Percentiles rank a stretch among this genome's conserved stretches.
These are phyloP conservation scores for Neoseiulus cucumeris DNA, from an alignment of 1,140 invertebrate species.

Conservation along the genomic window DNA sequence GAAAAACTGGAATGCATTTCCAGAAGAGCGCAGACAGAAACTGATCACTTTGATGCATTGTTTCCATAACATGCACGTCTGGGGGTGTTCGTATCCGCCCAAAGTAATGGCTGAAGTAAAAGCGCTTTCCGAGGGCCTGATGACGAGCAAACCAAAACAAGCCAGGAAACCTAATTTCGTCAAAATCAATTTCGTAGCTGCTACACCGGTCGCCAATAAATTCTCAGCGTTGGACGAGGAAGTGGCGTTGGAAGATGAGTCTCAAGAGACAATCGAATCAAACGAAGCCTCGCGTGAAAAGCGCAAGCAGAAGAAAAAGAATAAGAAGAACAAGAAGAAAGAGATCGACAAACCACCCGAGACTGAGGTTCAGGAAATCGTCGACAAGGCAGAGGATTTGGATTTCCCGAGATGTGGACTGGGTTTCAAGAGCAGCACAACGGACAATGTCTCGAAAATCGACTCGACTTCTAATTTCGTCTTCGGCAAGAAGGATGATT, in stretches of 20 bases:
- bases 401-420: no score
- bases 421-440: no score
- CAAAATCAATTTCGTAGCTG: not conserved
- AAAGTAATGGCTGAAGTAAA: not conserved
- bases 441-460: no score
- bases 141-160: not conserved
- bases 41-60: not conserved
- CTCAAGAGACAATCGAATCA: not conserved
- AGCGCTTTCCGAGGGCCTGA: not conserved
- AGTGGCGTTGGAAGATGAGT: not conserved
- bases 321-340: no score
- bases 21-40: not conserved
- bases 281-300: no score
- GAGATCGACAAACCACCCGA: no score
- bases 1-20: not conserved
- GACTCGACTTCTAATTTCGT: not conserved
- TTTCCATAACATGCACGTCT: not conserved
- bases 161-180: not conserved
- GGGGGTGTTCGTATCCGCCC: not conserved
- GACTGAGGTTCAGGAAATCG: no score
- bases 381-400: no score
- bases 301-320: no score
- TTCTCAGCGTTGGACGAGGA: not conserved
- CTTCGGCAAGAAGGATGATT: slow-evolving; percentile 2
- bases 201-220: not conserved